phyloP scores from a whole-genome alignment of 2,797 vertebrate species.

The Coregonus sp. region DNA sequence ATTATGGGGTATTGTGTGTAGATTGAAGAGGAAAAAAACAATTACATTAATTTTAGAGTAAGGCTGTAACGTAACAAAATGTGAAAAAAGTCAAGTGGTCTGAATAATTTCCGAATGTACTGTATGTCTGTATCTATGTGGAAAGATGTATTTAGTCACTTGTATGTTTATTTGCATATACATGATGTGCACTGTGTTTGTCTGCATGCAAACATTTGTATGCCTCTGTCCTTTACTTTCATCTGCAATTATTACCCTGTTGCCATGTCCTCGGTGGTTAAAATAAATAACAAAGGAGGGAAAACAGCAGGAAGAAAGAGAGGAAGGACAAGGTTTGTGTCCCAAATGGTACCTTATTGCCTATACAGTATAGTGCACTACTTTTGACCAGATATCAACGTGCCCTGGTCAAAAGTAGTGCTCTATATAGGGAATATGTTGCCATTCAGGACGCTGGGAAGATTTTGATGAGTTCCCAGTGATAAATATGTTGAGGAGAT shows the following conservation, averaged over 20 bases:
- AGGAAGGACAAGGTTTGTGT: background rate
- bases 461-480: background rate
- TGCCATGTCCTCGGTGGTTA: too few species aligned
- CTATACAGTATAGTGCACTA: background rate
- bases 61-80: too few species aligned
- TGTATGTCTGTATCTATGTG: background rate
- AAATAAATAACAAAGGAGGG: background rate
- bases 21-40: too few species aligned
- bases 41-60: too few species aligned
- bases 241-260: too few species aligned
- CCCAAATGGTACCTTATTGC: background rate
- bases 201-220: too few species aligned
- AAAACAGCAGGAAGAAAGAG: background rate
- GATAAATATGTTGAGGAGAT: slow-evolving; percentile 5
- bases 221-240: too few species aligned
- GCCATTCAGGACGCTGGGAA: background rate
- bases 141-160: background rate
- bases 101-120: too few species aligned
- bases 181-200: too few species aligned
- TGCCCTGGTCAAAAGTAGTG: too few species aligned
- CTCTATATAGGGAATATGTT: background rate
- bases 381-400: background rate
- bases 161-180: background rate
- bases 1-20: too few species aligned
- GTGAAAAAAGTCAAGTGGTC: too few species aligned